phyloP scores from a whole-genome alignment of 2,113 vertebrate genomes.

The Amia ocellicauda region DNA sequence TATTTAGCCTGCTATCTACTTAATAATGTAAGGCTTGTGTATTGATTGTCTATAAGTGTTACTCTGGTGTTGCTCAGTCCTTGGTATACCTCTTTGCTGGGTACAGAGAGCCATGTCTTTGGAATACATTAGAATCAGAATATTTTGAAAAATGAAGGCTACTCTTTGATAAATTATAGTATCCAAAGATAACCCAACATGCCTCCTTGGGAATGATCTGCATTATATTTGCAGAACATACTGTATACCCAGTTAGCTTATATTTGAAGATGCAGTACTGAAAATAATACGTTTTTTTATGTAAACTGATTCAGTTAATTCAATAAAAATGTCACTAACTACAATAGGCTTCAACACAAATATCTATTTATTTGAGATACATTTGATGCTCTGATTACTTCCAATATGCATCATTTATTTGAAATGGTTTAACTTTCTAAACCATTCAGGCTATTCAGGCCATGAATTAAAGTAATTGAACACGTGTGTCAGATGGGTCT shows the following conservation, averaged over 20 bases:
- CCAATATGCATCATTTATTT: too few species aligned
- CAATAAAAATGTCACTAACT: too few species aligned
- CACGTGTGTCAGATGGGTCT: too few species aligned
- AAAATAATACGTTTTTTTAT: not conserved
- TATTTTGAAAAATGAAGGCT: slow-evolving; percentile 17
- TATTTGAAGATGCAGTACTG: not conserved
- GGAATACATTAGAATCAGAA: slow-evolving; percentile 13
- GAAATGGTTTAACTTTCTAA: too few species aligned
- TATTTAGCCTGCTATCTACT: slow-evolving; percentile 5
- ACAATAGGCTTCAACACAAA: too few species aligned
- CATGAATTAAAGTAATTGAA: too few species aligned
- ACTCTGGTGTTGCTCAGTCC: not conserved
- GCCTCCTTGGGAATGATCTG: slow-evolving; percentile 12
- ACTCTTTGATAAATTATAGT: slow-evolving; percentile 24
- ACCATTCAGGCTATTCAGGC: too few species aligned
- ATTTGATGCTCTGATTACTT: too few species aligned
- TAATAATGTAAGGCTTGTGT: not conserved
- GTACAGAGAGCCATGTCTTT: slow-evolving; percentile 11
- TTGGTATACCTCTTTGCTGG: slow-evolving; percentile 2
- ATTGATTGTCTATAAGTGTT: not conserved
- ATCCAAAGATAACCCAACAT: slow-evolving; percentile 15
- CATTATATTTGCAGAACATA: slow-evolving; percentile 16
- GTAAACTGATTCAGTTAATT: not conserved
- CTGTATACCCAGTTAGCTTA: slow-evolving; percentile 7
- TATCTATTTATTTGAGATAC: too few species aligned